Evolutionary conservation across 1,140 invertebrate species (phyloP), one percentile per base, ranked within the genome.

Genomic region (Eumeta japonica): DNA sequence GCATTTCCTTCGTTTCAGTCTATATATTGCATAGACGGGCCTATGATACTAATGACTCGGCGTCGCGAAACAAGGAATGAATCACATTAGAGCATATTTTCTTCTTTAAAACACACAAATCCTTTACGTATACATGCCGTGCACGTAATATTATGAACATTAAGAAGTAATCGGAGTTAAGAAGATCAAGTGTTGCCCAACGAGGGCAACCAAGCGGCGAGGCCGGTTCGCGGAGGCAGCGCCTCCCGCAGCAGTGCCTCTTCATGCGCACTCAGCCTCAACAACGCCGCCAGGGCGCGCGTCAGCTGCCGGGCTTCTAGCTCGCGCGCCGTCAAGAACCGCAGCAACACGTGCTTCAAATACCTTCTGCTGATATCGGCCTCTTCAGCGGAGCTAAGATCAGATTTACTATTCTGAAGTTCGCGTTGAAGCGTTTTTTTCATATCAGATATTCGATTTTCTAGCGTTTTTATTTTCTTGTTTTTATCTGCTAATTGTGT

Each of bases 391-490:
- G 72, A 63, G 1, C 63, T 56, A 9, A 72, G 55, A 37, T 76
- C 73, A n/a, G 71, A 64, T 37, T 73, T 72, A 49, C 65, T 76
- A 49, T 61, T 80, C 52, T 85, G 85, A 17, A 96, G 64, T 64
- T 96, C 92, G 41, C 86, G 79, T 59, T 94, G 92, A 27, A 96
- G 71, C 0, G 90, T 93, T 64, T 94, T 94, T 59, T 93, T 92
- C 79, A 95, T 85, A 60, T 95, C 92, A 3, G 82, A 79, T 55
- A 94, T 70, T 40, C 89, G 81, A 65, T 94, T 88, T 55, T 94
- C 89, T 42, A 94, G 81, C 24, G 89, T 84, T 76, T 92, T 90
- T 47, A 94, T 87, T 68, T 85, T 87, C 79, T 86, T 87, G 77
- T 86, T 88, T 78, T 87, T 88, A 59, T 92, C 89, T 41, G 76